Conservation (phyloP, 1,140 invertebrate genomes). For the Batillaria attramentaria region DNA sequence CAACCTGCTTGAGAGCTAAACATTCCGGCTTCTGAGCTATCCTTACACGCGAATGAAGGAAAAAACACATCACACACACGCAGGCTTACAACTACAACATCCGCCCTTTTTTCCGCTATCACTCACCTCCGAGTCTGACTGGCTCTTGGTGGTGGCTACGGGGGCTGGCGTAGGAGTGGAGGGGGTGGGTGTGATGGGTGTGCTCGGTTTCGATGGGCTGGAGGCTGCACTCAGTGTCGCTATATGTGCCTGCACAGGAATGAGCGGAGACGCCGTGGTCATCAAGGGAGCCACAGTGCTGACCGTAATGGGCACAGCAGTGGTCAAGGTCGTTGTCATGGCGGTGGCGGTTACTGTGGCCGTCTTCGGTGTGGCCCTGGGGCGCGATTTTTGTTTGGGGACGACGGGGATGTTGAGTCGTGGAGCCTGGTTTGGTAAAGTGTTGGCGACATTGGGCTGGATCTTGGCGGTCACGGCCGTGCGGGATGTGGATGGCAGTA, state of each 20-base stretch:
- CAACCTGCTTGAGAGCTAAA: no score
- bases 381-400: slow-evolving; percentile 34
- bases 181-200: slow-evolving; percentile 40
- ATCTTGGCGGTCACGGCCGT: slow-evolving; percentile 52
- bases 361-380: background rate
- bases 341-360: background rate
- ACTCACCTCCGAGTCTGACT: slow-evolving; percentile 57
- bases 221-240: slow-evolving; percentile 37
- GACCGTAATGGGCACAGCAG: background rate
- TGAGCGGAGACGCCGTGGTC: slow-evolving; percentile 54
- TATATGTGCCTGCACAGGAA: slow-evolving; percentile 69
- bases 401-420: slow-evolving; percentile 47
- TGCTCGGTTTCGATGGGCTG: slow-evolving; percentile 10
- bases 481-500: slow-evolving; percentile 52
- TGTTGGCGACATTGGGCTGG: slow-evolving; percentile 45
- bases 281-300: background rate
- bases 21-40: no score
- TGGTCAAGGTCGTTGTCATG: background rate
- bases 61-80: no score
- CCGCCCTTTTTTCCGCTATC: no score
- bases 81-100: no score
- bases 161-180: slow-evolving; percentile 33
- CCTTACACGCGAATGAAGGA: no score
- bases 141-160: slow-evolving; percentile 45
- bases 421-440: background rate